A percentile compares a stretch with the other conserved stretches of the same genome.
Evolutionary conservation across 2,888 invertebrate species (phyloP).

Genomic region (Apotomis turbidana): DNA sequence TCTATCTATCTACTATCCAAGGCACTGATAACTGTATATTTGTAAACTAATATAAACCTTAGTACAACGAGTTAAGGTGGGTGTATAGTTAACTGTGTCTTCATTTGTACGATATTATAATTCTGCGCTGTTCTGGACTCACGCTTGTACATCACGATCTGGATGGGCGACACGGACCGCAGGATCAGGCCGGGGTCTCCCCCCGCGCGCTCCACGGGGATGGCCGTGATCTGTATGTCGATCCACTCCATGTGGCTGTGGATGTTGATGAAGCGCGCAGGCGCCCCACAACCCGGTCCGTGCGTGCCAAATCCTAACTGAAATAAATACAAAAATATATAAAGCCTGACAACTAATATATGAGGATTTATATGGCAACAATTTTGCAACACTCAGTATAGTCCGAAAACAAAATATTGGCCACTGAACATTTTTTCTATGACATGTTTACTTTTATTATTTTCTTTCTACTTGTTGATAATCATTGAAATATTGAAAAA

Average conservation of each 20-base stretch:
- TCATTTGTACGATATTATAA: not conserved
- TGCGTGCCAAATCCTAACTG: slow-evolving; percentile 66
- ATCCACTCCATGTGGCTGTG: slow-evolving; percentile 63
- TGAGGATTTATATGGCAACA: too few relatives aligned
- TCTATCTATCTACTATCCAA: too few relatives aligned
- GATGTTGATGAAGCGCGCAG: slow-evolving; percentile 62
- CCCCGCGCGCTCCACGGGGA: slow-evolving; percentile 38
- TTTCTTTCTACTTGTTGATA: too few relatives aligned
- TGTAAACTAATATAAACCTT: too few relatives aligned
- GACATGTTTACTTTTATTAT: too few relatives aligned
- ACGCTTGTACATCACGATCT: slow-evolving; percentile 52
- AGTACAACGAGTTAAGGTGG: too few relatives aligned
- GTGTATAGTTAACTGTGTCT: too few relatives aligned
- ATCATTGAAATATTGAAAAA: too few relatives aligned
- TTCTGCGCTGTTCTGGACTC: not conserved
- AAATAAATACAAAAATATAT: not conserved
- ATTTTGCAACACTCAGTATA: too few relatives aligned
- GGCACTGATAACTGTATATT: too few relatives aligned
- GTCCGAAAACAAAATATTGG: too few relatives aligned
- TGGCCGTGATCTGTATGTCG: slow-evolving; percentile 54
- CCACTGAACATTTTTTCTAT: too few relatives aligned
- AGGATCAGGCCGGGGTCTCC: slow-evolving; percentile 47
- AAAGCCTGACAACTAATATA: not conserved
- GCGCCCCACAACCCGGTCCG: slow-evolving; percentile 68
- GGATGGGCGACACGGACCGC: slow-evolving; percentile 51